A percentile compares a stretch with the other conserved stretches of the same genome.
These are phyloP conservation scores for Rhizomys pruinosus DNA, from an alignment of 2,113 vertebrate species.

Conservation along the genomic window DNA sequence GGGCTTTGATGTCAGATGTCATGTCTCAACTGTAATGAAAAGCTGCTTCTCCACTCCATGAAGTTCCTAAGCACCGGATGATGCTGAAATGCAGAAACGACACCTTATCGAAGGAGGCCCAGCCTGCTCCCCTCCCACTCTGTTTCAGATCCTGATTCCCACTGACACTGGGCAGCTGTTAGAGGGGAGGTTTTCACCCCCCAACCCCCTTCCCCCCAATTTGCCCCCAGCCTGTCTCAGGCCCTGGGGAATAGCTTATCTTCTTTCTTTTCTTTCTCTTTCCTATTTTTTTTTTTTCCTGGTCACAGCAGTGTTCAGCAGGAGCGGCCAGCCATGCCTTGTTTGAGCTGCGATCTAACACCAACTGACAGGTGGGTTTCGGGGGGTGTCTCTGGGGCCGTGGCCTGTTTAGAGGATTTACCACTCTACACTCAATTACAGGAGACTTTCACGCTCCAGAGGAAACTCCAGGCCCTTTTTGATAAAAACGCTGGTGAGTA, in stretches of 20 bases:
- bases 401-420: constrained; percentile 89
- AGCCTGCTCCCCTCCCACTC: constrained; percentile 81
- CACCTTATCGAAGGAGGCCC: constrained; percentile 80
- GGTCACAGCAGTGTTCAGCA: constrained; percentile 85
- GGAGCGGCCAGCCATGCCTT: constrained; percentile 84
- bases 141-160: constrained; percentile 89
- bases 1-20: constrained; percentile 58
- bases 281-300: constrained; percentile 60
- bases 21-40: constrained; percentile 52
- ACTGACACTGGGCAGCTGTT: constrained; percentile 91
- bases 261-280: constrained; percentile 52
- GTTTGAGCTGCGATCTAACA: constrained; percentile 93
- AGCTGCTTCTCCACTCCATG: constrained; percentile 80
- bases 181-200: constrained; percentile 60
- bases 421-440: constrained; percentile 92
- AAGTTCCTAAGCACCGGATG: constrained; percentile 74
- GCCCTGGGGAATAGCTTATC: constrained; percentile 79
- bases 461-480: constrained; percentile 86
- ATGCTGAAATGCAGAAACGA: constrained; percentile 75
- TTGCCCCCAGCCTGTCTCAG: constrained; percentile 32
- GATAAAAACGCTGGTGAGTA: constrained; percentile 89
- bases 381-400: constrained; percentile 93
- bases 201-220: constrained; percentile 22
- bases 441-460: constrained; percentile 87
- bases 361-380: constrained; percentile 97